Base-by-base conservation (phyloP, 92 coral and sea anemone species). In the Parazoanthus darwini region DNA sequence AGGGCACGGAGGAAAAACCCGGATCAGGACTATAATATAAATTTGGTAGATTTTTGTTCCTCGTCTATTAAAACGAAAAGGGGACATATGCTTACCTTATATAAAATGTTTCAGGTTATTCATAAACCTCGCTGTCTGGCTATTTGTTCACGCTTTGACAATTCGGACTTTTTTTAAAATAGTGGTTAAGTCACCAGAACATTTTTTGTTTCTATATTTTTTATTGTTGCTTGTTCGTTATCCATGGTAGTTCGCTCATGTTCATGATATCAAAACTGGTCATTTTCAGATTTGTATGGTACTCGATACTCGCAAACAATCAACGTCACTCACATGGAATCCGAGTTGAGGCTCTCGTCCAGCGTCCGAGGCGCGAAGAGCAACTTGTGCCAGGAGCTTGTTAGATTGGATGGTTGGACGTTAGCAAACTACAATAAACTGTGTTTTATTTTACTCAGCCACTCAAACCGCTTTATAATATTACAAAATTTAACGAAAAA, bases 251-350 rank as follows among this genome's bases (percentile, higher is more conserved):
- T 63, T 63, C n/a, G 8, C 23, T 63, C 20, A 63, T 63, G 68
- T 63, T 63, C 68, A 22, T 18, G 4, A 0, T 4, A 63, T 59
- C 67, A 15, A 59, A 15, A 20, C 33, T 29, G 33, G 33, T 29
- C 33, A 3, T 16, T 59, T 59, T 15, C 67, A 9, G n/a, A 59
- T 59, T 59, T 59, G 23, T 59, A 59, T 59, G 3, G n/a, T 59
- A 20, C 68, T 63, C 23, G 7, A 63, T 63, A 20, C 68, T 16
- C 7, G n/a, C 68, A 25, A 18, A 18, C n/a, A 63, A 0, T 63
- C 5, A 63, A 63, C 68, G 68, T 63, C 44, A 80, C 85, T 80
- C 85, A 80, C 85, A 80, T 58, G 85, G 85, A 26, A 80, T 25
- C 33, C 68, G 48, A 58, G 70, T 15, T 14, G 72, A 58, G 20